A percentile compares a stretch with the other conserved stretches of the same genome.
These are phyloP conservation scores for Allochrocebus solatus DNA, from an alignment of 2,797 vertebrate species.

Conservation along the genomic window DNA sequence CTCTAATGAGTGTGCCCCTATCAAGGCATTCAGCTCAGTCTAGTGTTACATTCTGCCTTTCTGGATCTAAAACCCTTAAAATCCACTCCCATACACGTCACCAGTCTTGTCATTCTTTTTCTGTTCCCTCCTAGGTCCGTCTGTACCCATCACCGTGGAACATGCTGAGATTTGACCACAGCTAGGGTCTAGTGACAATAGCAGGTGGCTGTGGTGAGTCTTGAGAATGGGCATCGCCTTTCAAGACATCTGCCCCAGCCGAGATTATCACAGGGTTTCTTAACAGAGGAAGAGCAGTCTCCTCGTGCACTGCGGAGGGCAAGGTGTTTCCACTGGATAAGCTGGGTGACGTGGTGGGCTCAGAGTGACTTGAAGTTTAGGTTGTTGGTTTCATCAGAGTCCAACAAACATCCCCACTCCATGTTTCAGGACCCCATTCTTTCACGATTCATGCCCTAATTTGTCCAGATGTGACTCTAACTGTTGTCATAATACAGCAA, in stretches of 20 bases:
- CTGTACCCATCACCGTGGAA: neutral
- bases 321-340: neutral
- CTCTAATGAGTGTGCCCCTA: neutral
- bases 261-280: neutral
- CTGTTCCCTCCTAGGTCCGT: neutral
- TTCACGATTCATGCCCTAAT: neutral
- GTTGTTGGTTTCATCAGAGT: neutral
- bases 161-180: neutral
- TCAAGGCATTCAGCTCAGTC: neutral
- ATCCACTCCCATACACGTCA: rapidly evolving
- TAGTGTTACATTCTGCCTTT: neutral
- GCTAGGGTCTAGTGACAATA: neutral
- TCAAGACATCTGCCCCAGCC: neutral
- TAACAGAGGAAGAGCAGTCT: neutral
- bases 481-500: neutral
- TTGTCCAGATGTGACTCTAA: neutral
- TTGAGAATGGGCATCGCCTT: neutral
- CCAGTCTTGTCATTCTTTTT: neutral
- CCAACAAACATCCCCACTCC: neutral
- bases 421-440: neutral
- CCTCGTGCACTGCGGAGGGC: neutral
- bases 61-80: neutral
- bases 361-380: neutral
- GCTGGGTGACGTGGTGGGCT: neutral
- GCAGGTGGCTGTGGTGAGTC: neutral